Evolutionary conservation across 2,888 invertebrate genomes (phyloP).

Genomic region (Saturnia japonica): DNA sequence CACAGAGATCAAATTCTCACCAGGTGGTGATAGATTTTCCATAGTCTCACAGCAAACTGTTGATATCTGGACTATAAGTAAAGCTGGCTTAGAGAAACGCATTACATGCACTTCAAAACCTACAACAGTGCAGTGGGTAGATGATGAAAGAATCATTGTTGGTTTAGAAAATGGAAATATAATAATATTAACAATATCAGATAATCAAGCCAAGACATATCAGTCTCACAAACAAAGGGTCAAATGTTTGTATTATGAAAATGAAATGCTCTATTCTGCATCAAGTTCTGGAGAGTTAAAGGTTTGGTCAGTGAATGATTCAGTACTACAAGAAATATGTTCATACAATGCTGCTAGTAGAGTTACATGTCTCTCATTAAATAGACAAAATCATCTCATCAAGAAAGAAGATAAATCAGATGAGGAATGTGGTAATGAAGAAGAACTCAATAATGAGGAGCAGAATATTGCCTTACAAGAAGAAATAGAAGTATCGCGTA

Average conservation of each 20-base stretch:
- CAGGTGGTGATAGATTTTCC: slow-evolving; percentile 89
- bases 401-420: slow-evolving; percentile 64
- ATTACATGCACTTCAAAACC: slow-evolving; percentile 87
- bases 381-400: slow-evolving; percentile 70
- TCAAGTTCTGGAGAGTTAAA: slow-evolving; percentile 91
- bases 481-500: slow-evolving; percentile 32
- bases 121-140: slow-evolving; percentile 86
- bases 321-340: slow-evolving; percentile 77
- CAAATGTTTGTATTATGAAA: slow-evolving; percentile 83
- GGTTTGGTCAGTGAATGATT: slow-evolving; percentile 82
- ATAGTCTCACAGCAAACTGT: slow-evolving; percentile 87
- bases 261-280: slow-evolving; percentile 84
- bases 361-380: slow-evolving; percentile 86
- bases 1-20: slow-evolving; percentile 86
- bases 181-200: slow-evolving; percentile 79
- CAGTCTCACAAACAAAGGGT: slow-evolving; percentile 85
- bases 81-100: slow-evolving; percentile 86
- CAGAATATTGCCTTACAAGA: slow-evolving; percentile 50
- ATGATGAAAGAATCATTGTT: slow-evolving; percentile 83
- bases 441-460: slow-evolving; percentile 38
- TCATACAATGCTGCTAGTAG: slow-evolving; percentile 85
- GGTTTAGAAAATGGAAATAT: slow-evolving; percentile 90
- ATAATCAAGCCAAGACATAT: slow-evolving; percentile 69
- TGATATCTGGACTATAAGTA: slow-evolving; percentile 91
- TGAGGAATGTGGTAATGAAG: slow-evolving; percentile 36